Conservation (phyloP, 2,888 invertebrate genomes). For the Drosophila longiperda region DNA sequence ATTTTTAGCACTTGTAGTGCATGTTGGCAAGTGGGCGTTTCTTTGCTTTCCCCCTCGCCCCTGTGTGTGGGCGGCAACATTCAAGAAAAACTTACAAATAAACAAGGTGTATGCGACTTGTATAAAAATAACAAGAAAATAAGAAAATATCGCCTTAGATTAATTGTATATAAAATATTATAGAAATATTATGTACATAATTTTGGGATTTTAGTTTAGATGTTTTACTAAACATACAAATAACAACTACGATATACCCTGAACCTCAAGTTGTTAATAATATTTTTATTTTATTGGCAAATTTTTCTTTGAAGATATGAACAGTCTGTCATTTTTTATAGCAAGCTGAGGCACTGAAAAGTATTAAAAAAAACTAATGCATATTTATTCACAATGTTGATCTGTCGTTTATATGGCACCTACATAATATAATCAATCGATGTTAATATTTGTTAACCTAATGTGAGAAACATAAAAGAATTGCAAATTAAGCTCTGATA, state of each 20-base stretch:
- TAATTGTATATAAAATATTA: not conserved
- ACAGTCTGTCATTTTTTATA: too few relatives aligned
- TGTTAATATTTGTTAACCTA: not conserved
- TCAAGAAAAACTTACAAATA: not conserved
- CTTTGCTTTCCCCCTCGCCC: not conserved
- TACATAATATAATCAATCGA: not conserved
- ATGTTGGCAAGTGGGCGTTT: constrained; percentile 72
- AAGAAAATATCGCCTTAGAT: not conserved
- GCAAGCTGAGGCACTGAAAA: too few relatives aligned
- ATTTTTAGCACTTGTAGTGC: constrained; percentile 79
- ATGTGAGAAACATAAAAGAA: not conserved
- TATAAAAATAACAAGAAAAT: not conserved
- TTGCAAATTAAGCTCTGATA: not conserved
- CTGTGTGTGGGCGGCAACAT: constrained; percentile 42
- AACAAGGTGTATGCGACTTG: not conserved
- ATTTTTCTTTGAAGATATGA: too few relatives aligned
- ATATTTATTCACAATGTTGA: not conserved
- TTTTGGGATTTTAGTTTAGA: not conserved
- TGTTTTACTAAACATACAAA: not conserved
- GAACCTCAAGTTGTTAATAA: too few relatives aligned
- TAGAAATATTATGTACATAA: not conserved
- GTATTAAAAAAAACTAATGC: too few relatives aligned
- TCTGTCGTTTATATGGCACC: not conserved
- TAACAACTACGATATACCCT: too few relatives aligned
- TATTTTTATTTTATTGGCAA: too few relatives aligned